Base-by-base conservation (phyloP, 92 coral and sea anemone species). In the Blastomussa wellsi region DNA sequence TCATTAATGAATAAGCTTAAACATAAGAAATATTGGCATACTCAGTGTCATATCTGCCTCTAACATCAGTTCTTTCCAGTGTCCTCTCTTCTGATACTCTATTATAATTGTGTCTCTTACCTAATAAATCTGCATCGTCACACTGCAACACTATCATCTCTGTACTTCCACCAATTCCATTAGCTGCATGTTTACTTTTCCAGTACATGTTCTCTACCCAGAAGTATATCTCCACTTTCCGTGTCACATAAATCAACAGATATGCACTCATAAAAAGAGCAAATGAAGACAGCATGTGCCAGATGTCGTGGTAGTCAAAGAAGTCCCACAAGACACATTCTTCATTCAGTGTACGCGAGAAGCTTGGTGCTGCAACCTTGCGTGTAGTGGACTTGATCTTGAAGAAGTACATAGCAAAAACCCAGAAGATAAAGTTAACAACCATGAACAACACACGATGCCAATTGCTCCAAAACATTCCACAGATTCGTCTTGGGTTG, bases 281-380 rank as follows among this genome's bases (percentile, higher is more conserved):
- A 37, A 96, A 93, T 15, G 99, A 94, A 0, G 99, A 96, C 70
- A 95, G 82, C 94, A 96, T 94, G 83, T 96, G 99, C 99, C 99
- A 96, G 84, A 93, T 86, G 67, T 96, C 99, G n/a, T 96, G 99
- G 75, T 96, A 95, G 82, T 94, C 99, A 32, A 96, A 96, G 84
- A 95, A 96, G 24, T 96, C 97, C 99, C 97, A 94, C 72, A 94
- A 86, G 38, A 91, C 88, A 79, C 99, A 96, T 36, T 93, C 98
- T 66, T 85, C 68, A 87, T 96, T 96, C 77, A 32, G 42, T 7
- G 93, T 86, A 77, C 98, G 97, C 20, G 95, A 95, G 37, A 82
- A 67, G 79, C 98, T 95, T 48, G 99, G 98, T 38, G 74, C 55
- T 0, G 88, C 93, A 24, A 83, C 92, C 85, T 96, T 96, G 82